Evolutionary conservation across 2,888 invertebrate genomes (phyloP).

Genomic region (Dicyrtoma fusca): DNA sequence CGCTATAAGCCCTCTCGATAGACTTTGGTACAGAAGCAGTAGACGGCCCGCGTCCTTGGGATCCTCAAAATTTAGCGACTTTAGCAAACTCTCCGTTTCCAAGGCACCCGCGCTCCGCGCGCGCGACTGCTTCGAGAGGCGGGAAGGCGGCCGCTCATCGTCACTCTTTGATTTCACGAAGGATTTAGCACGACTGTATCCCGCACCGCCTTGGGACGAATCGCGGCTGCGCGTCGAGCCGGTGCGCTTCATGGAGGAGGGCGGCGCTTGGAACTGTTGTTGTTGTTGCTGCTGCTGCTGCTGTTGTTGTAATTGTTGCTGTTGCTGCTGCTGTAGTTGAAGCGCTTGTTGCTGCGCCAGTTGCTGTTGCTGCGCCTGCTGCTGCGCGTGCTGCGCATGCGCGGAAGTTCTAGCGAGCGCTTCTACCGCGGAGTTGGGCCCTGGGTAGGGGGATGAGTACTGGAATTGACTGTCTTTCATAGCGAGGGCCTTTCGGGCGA

Average conservation of each 20-base stretch:
- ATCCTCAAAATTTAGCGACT: conserved; percentile 35
- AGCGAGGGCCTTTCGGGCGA: conserved; percentile 47
- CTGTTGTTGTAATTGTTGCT: neutral
- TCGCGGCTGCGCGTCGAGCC: neutral
- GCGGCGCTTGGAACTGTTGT: conserved; percentile 5
- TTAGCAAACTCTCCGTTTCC: conserved; percentile 53
- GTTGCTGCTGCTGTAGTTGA: neutral
- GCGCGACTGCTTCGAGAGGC: conserved; percentile 54
- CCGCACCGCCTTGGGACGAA: too few species aligned
- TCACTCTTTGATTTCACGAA: conserved; percentile 57
- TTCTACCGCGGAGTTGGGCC: conserved; percentile 52
- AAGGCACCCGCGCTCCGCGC: conserved; percentile 56
- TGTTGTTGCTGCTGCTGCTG: conserved; percentile 33
- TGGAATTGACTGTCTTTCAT: conserved; percentile 56
- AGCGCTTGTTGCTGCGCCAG: conserved; percentile 4
- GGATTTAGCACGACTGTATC: conserved; percentile 54
- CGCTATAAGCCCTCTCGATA: conserved; percentile 47
- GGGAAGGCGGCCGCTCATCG: conserved; percentile 55
- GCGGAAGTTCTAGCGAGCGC: conserved; percentile 36
- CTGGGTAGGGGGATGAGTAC: conserved; percentile 48
- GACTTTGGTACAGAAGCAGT: conserved; percentile 54
- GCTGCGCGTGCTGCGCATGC: neutral
- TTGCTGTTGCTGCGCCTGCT: too few species aligned
- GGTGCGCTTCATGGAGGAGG: neutral
- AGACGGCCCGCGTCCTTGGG: conserved; percentile 55